phyloP scores from a whole-genome alignment of 2,113 vertebrate genomes.

The Pan troglodytes region DNA sequence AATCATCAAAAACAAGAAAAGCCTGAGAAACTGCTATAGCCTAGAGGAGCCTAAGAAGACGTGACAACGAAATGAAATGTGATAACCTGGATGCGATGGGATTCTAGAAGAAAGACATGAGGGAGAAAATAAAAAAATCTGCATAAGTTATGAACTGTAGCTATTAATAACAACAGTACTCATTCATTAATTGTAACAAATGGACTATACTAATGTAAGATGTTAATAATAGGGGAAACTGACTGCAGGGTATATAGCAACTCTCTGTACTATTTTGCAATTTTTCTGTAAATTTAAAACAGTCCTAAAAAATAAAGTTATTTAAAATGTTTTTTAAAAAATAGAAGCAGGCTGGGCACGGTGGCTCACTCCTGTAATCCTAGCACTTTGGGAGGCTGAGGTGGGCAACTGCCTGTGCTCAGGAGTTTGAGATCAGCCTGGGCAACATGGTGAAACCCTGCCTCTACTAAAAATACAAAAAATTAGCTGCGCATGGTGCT shows the following conservation, averaged over 20 bases:
- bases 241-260: neutral
- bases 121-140: neutral
- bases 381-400: too few relatives aligned
- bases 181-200: neutral
- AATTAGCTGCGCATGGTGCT: too few relatives aligned
- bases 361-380: too few relatives aligned
- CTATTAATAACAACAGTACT: neutral
- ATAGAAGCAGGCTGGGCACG: neutral
- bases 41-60: neutral
- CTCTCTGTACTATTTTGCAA: neutral
- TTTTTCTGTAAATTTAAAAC: conserved; percentile 21
- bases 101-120: neutral
- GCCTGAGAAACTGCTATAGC: neutral
- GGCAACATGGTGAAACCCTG: too few relatives aligned
- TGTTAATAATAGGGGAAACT: neutral
- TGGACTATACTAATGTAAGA: neutral
- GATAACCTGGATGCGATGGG: neutral
- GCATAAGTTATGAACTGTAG: neutral
- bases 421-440: too few relatives aligned
- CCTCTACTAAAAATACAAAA: too few relatives aligned
- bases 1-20: neutral
- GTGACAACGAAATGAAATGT: neutral
- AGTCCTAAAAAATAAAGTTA: neutral
- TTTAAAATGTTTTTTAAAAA: neutral
- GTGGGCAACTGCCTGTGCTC: too few relatives aligned